Evolutionary conservation across 2,113 vertebrate species (phyloP), one percentile per base, ranked within the genome.

Genomic region (Carassius gibelio): DNA sequence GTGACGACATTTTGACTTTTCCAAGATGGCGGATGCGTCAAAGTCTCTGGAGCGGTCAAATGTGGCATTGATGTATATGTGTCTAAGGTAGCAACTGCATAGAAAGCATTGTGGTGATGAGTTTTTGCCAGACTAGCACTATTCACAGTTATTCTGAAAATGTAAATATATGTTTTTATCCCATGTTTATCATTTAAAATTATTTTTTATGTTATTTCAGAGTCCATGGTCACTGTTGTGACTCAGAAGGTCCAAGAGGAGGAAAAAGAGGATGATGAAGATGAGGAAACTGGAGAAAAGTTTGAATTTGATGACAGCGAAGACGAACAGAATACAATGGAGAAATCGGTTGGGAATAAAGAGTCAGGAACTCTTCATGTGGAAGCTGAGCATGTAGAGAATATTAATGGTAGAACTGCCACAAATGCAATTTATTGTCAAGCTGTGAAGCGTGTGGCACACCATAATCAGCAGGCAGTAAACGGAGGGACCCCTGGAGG

Each of bases 261-360:
- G 26, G 86, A 89, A 55, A 79, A 84, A 4, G 85, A 85, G 19
- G 89, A 88, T 7, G 86, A 88, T 9, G 89, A 90, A 26, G 87
- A 90, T 42, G 89, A 90, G 36, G 89, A 90, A 55, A 68, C 80
- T 26, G 89, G 89, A 9, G 83, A 89, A 68, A 85, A 78, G 50
- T 90, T 90, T 86, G 80, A 90, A 76, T 90, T 90, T 82, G 89
- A 88, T 34, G 87, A 89, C 17, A 87, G 85, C 15, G 89, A 89
- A 61, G 89, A 90, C 6, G 89, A 90, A 14, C 26, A 74, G 2
- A 59, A 84, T 36, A 45, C 76, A 30, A 17, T 23, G 19, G 48
- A 17, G 38, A 83, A 84, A n/a, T 61, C 62, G 52, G 88, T 26
- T 38, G 75, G 57, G 62, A 69, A 34, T 38, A 61, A 76, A 15